Evolutionary conservation across 2,888 invertebrate species (phyloP).

Genomic region (Leptopilina drosophilae): DNA sequence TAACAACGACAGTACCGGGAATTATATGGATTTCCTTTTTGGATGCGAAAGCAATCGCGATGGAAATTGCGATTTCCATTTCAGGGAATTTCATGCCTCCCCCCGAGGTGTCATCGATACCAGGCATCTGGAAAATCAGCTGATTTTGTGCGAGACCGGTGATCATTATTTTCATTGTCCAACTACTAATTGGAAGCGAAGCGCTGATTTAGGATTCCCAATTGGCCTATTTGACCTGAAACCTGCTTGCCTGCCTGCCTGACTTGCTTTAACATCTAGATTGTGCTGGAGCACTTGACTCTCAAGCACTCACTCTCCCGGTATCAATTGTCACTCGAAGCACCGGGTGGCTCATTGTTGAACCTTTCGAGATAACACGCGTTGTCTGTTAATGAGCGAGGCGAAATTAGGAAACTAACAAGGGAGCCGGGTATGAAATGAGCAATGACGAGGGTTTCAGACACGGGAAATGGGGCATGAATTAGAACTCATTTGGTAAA

Average conservation of each 20-base stretch:
- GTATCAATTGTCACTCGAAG: conserved; percentile 32
- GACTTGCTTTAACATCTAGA: conserved; percentile 16
- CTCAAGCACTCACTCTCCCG: conserved; percentile 13
- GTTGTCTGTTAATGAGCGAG: conserved; percentile 34
- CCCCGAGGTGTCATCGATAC: background rate
- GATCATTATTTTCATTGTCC: conserved; percentile 1
- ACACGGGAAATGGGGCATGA: conserved; percentile 52
- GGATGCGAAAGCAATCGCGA: too few relatives aligned
- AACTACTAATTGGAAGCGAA: background rate
- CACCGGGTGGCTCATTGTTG: conserved; percentile 31
- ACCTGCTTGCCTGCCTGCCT: background rate
- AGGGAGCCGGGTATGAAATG: conserved; percentile 44
- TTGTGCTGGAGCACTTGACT: background rate
- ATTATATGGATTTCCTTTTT: too few relatives aligned
- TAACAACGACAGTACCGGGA: conserved; percentile 34
- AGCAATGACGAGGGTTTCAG: conserved; percentile 45
- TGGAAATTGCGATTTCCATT: too few relatives aligned
- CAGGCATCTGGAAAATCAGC: background rate
- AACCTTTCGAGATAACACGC: conserved; percentile 41
- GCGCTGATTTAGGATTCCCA: background rate
- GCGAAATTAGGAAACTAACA: conserved; percentile 41
- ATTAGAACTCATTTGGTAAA: conserved; percentile 68
- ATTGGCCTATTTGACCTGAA: background rate
- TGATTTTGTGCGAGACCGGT: background rate
- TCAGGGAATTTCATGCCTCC: too few relatives aligned